Conservation (phyloP, 2,888 invertebrate genomes). For the Aleiodes leptofemur region DNA sequence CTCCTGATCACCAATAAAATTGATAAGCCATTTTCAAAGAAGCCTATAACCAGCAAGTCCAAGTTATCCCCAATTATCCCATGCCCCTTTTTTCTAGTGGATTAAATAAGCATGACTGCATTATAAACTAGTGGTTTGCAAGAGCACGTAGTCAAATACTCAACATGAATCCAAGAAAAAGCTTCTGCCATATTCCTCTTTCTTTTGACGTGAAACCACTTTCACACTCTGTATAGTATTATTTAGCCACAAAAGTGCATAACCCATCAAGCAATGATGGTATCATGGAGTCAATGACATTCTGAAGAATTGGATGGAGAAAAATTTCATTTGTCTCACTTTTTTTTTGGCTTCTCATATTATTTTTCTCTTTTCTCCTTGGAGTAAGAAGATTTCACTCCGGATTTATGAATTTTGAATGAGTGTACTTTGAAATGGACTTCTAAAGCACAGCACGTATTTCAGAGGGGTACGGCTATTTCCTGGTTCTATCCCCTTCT, state of each 20-base stretch:
- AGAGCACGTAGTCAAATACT: conserved; percentile 64
- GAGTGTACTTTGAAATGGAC: conserved; percentile 22
- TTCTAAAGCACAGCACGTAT: conserved; percentile 45
- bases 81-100: not conserved
- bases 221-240: conserved; percentile 17
- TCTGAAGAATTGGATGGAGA: not conserved
- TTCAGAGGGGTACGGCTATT: conserved; percentile 39
- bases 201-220: not conserved
- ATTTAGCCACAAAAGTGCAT: conserved; percentile 27
- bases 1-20: no score
- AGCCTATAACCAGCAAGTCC: conserved; percentile 28
- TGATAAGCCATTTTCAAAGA: no score
- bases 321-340: not conserved
- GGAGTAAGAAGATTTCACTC: not conserved
- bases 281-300: not conserved
- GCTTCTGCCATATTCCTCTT: conserved; percentile 49
- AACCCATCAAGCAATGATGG: conserved; percentile 36
- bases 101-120: conserved; percentile 53
- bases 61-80: conserved; percentile 49
- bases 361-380: not conserved
- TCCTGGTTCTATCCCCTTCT: conserved; percentile 39
- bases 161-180: conserved; percentile 57
- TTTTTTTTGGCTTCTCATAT: no score
- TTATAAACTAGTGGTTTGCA: conserved; percentile 64
- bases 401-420: conserved; percentile 44